These are phyloP conservation scores for Stenodera caucasica DNA, from an alignment of 2,888 invertebrate genomes.

Conservation along the genomic window DNA sequence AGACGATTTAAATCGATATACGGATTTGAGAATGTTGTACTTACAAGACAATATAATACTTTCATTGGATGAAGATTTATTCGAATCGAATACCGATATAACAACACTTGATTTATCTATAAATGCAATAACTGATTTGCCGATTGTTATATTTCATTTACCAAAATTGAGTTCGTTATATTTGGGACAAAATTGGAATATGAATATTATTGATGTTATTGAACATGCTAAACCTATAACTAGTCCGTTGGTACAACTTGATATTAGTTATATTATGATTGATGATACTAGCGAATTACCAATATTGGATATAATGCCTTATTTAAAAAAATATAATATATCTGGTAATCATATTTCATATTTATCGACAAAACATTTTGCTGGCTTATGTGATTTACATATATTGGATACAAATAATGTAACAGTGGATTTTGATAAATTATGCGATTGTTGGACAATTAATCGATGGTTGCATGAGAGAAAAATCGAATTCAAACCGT, in stretches of 20 bases:
- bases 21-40: constrained; percentile 48
- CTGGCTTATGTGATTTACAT: constrained; percentile 50
- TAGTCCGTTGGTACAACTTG: constrained; percentile 47
- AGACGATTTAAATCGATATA: constrained; percentile 44
- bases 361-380: constrained; percentile 43
- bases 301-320: constrained; percentile 45
- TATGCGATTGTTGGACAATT: constrained; percentile 50
- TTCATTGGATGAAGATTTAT: constrained; percentile 45
- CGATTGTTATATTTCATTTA: constrained; percentile 46
- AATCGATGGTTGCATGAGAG: constrained; percentile 46
- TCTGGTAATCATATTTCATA: constrained; percentile 43
- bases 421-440: constrained; percentile 40
- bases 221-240: constrained; percentile 45
- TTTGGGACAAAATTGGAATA: constrained; percentile 49
- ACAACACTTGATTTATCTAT: constrained; percentile 47
- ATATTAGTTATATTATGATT: constrained; percentile 46
- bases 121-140: constrained; percentile 45
- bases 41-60: constrained; percentile 49
- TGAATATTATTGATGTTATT: constrained; percentile 46
- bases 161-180: constrained; percentile 48
- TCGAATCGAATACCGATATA: constrained; percentile 41
- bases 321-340: constrained; percentile 46
- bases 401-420: constrained; percentile 44
- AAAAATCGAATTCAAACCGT: constrained; percentile 41
- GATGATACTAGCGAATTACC: constrained; percentile 41